Evolutionary conservation across 1,140 invertebrate genomes (phyloP), one percentile per base, ranked within the genome.

Genomic region (Lepidostoma basale): DNA sequence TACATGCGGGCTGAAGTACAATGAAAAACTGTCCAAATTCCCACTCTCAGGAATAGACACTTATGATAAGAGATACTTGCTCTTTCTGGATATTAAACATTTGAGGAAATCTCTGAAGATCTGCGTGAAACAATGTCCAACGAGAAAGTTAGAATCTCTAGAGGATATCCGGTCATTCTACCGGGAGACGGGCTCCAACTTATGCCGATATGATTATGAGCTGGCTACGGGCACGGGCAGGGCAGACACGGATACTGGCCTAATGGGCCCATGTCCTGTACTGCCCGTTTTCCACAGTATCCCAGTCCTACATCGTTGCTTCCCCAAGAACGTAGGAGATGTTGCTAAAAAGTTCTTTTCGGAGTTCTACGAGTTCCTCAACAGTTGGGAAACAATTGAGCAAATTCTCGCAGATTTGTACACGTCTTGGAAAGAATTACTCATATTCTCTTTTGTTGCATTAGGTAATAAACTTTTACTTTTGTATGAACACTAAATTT

Each of bases 71-170:
- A 90, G 88, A 78, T 94, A 88, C 76, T 81, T 97, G 22, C 92
- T 96, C 73, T 96, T 92, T 77, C 87, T 96, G 78, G 89, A 97
- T 80, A 83, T 94, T 3, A 86, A 83, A 62, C 86, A 96, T 75
- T 81, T 94, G 1, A 85, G 86, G 42, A 84, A 89, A 40, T 91
- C 93, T 0, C 78, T 95, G 20, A 92, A 94, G 81, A 90, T 97
- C 67, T 98, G 96, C 81, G 94, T 98, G 0, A 91, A 92, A 74
- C 79, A 91, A 79, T 98, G 95, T 82, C 95, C 95, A 0, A 85
- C 87, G 69, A 84, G 80, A 67, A 86, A 84, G 16, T 74, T 97
- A 40, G 80, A 81, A 0, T 84, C 80, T 14, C 78, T 89, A 9
- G 75, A 80, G n/a, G 92, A 96, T 56, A 78, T 96, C 9, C 83